A percentile compares a stretch with the other conserved stretches of the same genome.
Conservation (phyloP, 2,797 vertebrate genomes). For the Peromyscus eremicus region DNA sequence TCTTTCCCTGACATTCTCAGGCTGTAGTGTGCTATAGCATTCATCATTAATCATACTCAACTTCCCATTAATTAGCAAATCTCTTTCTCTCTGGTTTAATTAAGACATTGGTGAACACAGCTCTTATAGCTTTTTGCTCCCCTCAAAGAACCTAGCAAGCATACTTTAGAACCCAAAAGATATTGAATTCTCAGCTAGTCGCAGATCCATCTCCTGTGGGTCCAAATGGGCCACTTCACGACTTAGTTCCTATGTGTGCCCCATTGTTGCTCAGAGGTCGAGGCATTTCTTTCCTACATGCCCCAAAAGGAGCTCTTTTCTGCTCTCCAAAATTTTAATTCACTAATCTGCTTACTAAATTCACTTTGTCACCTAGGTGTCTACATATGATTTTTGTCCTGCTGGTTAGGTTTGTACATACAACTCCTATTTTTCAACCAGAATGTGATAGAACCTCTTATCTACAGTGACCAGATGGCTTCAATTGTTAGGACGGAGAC, state of each 20-base stretch:
- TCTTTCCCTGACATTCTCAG: neutral
- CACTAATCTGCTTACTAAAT: conserved; percentile 4
- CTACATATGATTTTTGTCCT: conserved; percentile 22
- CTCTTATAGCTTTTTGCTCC: neutral
- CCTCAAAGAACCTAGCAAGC: neutral
- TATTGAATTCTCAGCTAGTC: neutral
- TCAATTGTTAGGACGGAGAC: neutral
- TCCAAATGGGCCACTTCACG: neutral
- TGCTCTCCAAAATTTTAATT: conserved; percentile 21
- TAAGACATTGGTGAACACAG: neutral
- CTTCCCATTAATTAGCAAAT: neutral
- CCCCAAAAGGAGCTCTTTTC: neutral
- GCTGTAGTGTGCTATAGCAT: accelerated
- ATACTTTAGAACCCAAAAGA: neutral
- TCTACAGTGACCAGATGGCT: conserved; percentile 2
- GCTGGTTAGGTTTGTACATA: conserved; percentile 15
- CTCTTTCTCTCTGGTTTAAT: neutral
- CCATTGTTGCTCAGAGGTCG: neutral
- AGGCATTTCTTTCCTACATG: neutral
- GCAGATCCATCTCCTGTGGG: neutral
- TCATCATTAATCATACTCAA: neutral
- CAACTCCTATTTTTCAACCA: neutral
- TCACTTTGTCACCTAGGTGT: neutral
- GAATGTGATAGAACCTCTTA: conserved; percentile 16
- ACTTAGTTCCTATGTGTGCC: neutral